phyloP scores from a whole-genome alignment of 2,113 vertebrate genomes.

The Engraulis encrasicolus region DNA sequence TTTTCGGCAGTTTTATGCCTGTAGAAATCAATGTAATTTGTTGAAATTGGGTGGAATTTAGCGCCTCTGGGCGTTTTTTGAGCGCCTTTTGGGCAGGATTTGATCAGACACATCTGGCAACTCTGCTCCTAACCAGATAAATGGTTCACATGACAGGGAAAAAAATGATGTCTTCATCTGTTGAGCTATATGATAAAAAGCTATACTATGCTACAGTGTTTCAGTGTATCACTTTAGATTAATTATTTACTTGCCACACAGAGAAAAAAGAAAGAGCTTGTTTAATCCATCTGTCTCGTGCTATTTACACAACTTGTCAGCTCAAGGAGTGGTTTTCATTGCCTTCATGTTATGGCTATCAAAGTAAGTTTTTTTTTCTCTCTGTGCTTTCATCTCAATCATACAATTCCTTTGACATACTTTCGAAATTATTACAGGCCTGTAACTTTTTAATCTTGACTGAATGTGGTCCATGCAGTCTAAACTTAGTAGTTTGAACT shows the following conservation, averaged over 20 bases:
- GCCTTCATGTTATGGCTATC: not conserved
- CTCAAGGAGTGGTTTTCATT: constrained; percentile 14
- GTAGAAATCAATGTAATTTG: too few species aligned
- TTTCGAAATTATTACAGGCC: not conserved
- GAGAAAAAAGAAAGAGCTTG: not conserved
- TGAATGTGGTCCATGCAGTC: not conserved
- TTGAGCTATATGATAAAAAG: not conserved
- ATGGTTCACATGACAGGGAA: not conserved
- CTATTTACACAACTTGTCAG: constrained; percentile 11
- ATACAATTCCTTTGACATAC: not conserved
- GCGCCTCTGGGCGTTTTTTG: too few species aligned
- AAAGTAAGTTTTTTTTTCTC: not conserved
- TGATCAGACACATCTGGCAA: too few species aligned
- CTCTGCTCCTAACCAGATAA: too few species aligned
- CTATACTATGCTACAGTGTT: not conserved
- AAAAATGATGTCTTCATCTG: not conserved
- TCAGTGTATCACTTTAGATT: not conserved
- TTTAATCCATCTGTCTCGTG: constrained; percentile 30
- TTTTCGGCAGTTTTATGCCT: too few species aligned
- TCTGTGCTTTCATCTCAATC: not conserved
- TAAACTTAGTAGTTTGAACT: not conserved
- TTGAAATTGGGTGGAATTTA: too few species aligned
- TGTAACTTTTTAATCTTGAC: constrained; percentile 1
- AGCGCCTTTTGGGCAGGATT: too few species aligned
- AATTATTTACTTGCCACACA: not conserved